Evolutionary conservation across 2,797 vertebrate species (phyloP).

Genomic region (Oreochromis mossambicus): DNA sequence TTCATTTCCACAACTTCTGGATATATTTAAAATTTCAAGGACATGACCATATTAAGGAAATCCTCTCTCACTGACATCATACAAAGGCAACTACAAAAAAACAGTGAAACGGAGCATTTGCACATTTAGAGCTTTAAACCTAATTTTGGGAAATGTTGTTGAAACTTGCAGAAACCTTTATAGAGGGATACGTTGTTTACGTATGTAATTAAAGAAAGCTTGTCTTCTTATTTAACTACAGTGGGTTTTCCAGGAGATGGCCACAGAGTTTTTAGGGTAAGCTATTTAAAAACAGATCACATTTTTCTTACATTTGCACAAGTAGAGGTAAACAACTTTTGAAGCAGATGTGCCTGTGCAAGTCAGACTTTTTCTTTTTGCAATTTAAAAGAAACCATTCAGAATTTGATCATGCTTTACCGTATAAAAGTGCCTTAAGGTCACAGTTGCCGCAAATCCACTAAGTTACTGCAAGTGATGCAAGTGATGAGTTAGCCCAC

Average conservation of each 20-base stretch:
- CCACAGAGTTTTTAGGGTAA: neutral
- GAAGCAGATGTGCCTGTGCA: neutral
- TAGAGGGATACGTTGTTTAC: neutral
- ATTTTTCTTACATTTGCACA: neutral
- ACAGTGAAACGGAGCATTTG: accelerated
- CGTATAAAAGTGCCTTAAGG: neutral
- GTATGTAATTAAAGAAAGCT: neutral
- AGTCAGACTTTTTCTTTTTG: neutral
- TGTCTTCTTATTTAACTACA: neutral
- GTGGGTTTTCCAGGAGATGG: neutral
- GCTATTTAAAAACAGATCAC: neutral
- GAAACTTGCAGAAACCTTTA: neutral
- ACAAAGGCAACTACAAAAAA: neutral
- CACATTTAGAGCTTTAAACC: neutral
- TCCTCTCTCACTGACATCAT: neutral
- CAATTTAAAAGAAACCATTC: neutral
- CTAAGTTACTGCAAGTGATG: neutral
- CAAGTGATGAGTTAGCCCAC: neutral
- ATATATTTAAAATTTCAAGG: neutral
- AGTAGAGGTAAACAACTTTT: neutral
- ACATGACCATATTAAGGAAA: neutral
- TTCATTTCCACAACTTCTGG: neutral
- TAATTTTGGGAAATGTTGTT: neutral
- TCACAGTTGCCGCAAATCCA: neutral
- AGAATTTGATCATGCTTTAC: too few species aligned